A percentile compares a stretch with the other conserved stretches of the same genome.
Evolutionary conservation across 1,140 invertebrate species (phyloP).

Genomic region (Drosophila murphyi): DNA sequence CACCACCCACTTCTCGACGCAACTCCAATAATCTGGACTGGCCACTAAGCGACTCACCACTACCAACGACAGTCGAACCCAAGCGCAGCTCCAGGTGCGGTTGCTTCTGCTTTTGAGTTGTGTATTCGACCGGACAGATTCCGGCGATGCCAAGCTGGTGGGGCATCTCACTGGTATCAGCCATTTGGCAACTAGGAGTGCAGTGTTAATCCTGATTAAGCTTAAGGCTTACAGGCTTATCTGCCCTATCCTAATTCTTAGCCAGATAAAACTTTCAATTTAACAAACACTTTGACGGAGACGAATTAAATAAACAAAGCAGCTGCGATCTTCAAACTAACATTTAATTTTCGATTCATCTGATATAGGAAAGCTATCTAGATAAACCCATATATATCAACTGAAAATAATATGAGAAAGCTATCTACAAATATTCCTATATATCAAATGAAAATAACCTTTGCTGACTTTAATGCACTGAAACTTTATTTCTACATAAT

Average conservation of each 20-base stretch:
- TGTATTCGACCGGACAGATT: no score
- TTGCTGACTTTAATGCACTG: background rate
- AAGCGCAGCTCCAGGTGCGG: no score
- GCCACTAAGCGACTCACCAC: no score
- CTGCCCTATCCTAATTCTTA: background rate
- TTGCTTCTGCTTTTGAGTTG: background rate
- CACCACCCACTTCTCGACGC: no score
- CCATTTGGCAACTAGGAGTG: background rate
- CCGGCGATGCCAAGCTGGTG: background rate
- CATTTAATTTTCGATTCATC: no score
- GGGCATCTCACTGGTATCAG: background rate
- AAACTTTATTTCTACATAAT: constrained; percentile 1
- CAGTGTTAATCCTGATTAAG: background rate
- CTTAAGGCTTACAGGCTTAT: background rate
- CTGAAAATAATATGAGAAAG: no score
- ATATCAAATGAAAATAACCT: no score
- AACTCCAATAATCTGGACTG: no score
- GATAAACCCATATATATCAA: no score
- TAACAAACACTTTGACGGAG: background rate
- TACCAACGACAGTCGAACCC: no score
- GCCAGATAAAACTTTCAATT: background rate
- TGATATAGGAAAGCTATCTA: no score
- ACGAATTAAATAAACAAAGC: background rate
- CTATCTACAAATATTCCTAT: no score
- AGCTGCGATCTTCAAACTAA: background rate